A percentile compares a stretch with the other conserved stretches of the same genome.
Conservation (phyloP, 1,140 invertebrate genomes). For the Thereuonema tuberculata region DNA sequence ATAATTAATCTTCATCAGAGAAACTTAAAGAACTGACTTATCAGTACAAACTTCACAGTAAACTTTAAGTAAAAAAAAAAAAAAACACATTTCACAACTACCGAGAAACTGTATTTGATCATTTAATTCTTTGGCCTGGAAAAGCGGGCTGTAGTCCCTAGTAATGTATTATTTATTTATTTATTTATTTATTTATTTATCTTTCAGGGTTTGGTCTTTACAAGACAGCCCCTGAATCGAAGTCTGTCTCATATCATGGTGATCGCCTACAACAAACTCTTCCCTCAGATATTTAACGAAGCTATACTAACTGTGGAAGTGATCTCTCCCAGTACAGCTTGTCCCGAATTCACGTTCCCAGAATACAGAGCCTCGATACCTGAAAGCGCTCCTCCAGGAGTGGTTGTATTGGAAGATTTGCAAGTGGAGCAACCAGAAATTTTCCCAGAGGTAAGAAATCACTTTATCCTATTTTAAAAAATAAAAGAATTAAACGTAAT, state of each 20-base stretch:
- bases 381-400: slow-evolving; percentile 58
- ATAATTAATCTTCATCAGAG: too few relatives aligned
- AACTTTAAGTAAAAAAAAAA: too few relatives aligned
- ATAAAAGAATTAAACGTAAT: slow-evolving; percentile 61
- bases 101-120: too few relatives aligned
- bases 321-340: background rate
- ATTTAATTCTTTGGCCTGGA: too few relatives aligned
- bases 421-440: slow-evolving; percentile 7
- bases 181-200: too few relatives aligned
- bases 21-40: too few relatives aligned
- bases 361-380: slow-evolving; percentile 74
- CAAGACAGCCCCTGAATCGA: background rate
- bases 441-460: slow-evolving; percentile 66
- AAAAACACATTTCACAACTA: too few relatives aligned
- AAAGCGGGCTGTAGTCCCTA: too few relatives aligned
- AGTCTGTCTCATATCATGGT: slow-evolving; percentile 2
- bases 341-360: slow-evolving; percentile 59
- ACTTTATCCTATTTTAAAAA: slow-evolving; percentile 64
- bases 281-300: background rate
- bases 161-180: too few relatives aligned
- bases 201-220: background rate
- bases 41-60: too few relatives aligned
- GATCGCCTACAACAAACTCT: background rate
- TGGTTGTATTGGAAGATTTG: slow-evolving; percentile 51
- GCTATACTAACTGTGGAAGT: background rate